Base-by-base conservation (phyloP, 2,113 vertebrate species). In the Spea multiplicata region DNA sequence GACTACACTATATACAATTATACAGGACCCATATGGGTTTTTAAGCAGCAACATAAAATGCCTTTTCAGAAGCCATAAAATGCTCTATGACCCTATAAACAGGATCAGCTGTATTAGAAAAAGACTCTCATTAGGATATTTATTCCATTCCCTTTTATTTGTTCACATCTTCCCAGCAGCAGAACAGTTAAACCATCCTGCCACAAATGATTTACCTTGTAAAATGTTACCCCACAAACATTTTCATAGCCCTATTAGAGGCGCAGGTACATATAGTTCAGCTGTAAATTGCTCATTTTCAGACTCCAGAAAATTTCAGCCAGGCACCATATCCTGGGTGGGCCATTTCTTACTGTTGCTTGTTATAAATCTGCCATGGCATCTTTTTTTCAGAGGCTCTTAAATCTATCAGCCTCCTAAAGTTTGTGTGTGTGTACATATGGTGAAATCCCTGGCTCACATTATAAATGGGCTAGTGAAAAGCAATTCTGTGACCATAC, bases 21-120 rank as follows among this genome's bases (percentile, higher is more conserved):
- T 71, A 75, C 71, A 81, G 45, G 47, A 64, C 76, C 70, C 79
- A 81, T 69, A 71, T 47, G 57, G 67, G 66, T 61, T 69, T 50
- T 49, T 44, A 64, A 47, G 46, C 52, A 17, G 8, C 46, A 48
- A 45, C 13, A 53, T 74, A 49, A 74, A 80, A 68, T 55, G 16
- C 69, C 48, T 78, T 30, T 72, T 72, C 76, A 72, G 55, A 82
- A 47, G 46, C 67, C 13, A 81, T 75, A 81, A 81, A 75, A 75
- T 12, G 55, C 47, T 30, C 73, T 71, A 71, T 66, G 68, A 48
- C 73, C 73, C 73, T 71, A 72, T 73, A 65, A 81, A 75, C 45
- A 66, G 49, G 44, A 44, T 66, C 12, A 64, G 12, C 73, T 71
- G 57, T 52, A 70, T 46, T 13, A 66, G 66, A 49, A 70, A 62